Conservation (phyloP, 2,888 invertebrate genomes). For the Saturnia japonica region DNA sequence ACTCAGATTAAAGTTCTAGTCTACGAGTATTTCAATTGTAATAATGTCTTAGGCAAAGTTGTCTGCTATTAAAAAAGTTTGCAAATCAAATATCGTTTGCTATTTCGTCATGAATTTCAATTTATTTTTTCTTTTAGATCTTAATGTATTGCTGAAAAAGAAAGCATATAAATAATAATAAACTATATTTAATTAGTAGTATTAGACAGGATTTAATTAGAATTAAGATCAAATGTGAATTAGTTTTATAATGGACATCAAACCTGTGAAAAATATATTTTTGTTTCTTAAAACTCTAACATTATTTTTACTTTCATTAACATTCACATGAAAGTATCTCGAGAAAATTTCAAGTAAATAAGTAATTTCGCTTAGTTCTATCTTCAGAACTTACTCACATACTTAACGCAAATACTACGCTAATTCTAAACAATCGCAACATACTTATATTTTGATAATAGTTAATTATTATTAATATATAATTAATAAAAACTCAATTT, state of each 20-base stretch:
- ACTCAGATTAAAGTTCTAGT: slow-evolving; percentile 75
- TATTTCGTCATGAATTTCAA: not conserved
- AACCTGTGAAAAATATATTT: not conserved
- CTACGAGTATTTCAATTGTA: slow-evolving; percentile 44
- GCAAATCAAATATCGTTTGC: not conserved
- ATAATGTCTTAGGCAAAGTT: not conserved
- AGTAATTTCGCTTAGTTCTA: not conserved
- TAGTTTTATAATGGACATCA: not conserved
- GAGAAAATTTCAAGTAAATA: not conserved
- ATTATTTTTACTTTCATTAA: not conserved
- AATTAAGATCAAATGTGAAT: not conserved
- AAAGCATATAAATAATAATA: not conserved
- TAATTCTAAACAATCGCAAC: too few species aligned
- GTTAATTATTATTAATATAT: not conserved
- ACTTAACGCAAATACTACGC: too few species aligned
- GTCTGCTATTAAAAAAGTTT: not conserved
- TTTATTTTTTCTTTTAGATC: not conserved
- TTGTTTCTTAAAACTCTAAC: not conserved
- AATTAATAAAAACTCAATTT: not conserved
- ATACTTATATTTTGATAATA: not conserved
- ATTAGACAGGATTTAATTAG: not conserved
- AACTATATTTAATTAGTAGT: not conserved
- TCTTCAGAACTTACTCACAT: not conserved
- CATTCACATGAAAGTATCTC: not conserved
- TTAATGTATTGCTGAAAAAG: not conserved